Conservation (phyloP, 2,113 vertebrate species). For the Noctilio leporinus region DNA sequence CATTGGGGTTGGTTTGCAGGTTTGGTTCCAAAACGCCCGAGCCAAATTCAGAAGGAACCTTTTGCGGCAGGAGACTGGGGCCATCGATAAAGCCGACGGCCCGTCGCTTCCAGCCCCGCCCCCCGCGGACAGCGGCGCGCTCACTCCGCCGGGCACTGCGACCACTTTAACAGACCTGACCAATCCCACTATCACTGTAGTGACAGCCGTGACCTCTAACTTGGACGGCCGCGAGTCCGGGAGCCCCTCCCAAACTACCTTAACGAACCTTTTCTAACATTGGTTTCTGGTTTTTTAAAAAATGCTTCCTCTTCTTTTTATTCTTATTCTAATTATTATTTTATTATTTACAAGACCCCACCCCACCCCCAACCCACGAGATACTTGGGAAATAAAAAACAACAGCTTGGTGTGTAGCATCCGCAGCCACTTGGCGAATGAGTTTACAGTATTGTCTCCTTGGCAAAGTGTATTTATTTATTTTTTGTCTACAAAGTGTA, state of each 20-base stretch:
- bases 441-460: slow-evolving; percentile 82
- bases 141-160: slow-evolving; percentile 96
- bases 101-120: slow-evolving; percentile 94
- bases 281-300: slow-evolving; percentile 68
- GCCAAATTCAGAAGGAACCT: slow-evolving; percentile 99
- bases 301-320: slow-evolving; percentile 73
- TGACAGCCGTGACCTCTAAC: slow-evolving; percentile 98
- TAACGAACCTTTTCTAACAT: slow-evolving; percentile 99
- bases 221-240: slow-evolving; percentile 99
- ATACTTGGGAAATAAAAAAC: slow-evolving; percentile 82
- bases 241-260: slow-evolving; percentile 99
- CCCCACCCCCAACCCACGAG: slow-evolving; percentile 61
- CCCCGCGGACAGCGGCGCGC: slow-evolving; percentile 97
- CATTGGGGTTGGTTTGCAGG: slow-evolving; percentile 99
- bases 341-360: slow-evolving; percentile 77
- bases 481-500: slow-evolving; percentile 73
- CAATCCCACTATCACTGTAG: slow-evolving; percentile 99
- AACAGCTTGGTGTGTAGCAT: slow-evolving; percentile 90
- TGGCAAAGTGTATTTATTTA: slow-evolving; percentile 67
- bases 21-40: slow-evolving; percentile 99
- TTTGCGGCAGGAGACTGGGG: slow-evolving; percentile 99
- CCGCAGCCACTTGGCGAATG: slow-evolving; percentile 89
- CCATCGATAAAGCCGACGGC: slow-evolving; percentile 99
- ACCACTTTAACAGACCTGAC: slow-evolving; percentile 99
- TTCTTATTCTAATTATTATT: slow-evolving; percentile 78